phyloP scores from a whole-genome alignment of 2,113 vertebrate species.

The Casuarius casuarius region DNA sequence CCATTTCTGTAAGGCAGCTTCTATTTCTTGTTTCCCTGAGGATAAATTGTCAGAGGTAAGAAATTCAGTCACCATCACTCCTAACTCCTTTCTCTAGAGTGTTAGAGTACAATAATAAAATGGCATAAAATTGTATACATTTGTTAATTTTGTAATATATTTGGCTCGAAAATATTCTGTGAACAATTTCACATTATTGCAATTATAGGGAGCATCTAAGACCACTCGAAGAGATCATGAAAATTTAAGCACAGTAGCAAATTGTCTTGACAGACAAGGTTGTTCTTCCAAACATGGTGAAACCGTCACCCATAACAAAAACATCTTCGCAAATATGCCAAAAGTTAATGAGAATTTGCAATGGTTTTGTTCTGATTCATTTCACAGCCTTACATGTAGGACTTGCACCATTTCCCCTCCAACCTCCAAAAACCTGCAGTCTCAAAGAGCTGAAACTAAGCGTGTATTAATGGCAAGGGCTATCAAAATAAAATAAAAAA shows the following conservation, averaged over 20 bases:
- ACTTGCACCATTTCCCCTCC: accelerated
- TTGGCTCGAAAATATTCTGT: background rate
- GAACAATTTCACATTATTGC: background rate
- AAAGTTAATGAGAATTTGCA: background rate
- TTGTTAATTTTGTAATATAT: background rate
- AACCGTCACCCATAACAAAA: accelerated
- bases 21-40: slow-evolving; percentile 87
- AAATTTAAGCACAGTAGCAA: background rate
- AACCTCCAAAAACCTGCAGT: background rate
- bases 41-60: background rate
- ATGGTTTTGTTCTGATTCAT: background rate
- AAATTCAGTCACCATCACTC: background rate
- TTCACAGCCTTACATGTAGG: background rate
- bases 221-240: background rate
- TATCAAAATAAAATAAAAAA: background rate
- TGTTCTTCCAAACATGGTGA: too few relatives aligned
- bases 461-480: background rate
- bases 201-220: accelerated
- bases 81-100: background rate
- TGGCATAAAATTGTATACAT: accelerated
- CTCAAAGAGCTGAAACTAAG: background rate
- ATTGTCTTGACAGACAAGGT: background rate
- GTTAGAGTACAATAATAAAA: background rate
- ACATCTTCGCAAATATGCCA: accelerated
- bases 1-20: slow-evolving; percentile 82